Conservation (phyloP, 2,888 invertebrate genomes). For the Ophion obscuratus region DNA sequence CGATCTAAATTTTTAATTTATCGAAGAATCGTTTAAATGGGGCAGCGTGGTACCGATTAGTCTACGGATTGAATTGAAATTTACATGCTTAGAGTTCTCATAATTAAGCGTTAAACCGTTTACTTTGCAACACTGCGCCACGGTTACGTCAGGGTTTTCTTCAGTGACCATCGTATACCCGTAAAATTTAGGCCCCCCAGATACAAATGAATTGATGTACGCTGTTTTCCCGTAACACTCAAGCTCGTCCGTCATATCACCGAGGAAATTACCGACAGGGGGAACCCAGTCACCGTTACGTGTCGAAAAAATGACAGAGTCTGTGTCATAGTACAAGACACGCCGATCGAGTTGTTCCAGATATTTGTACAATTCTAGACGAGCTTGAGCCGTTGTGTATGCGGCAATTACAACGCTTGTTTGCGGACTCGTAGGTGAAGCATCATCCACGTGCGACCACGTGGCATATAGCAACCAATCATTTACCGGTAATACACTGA, state of each 20-base stretch:
- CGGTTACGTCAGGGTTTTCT: neutral
- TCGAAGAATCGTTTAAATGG: too few species aligned
- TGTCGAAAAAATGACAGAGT: slow-evolving; percentile 76
- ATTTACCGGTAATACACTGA: slow-evolving; percentile 60
- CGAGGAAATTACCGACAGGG: slow-evolving; percentile 73
- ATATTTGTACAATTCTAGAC: slow-evolving; percentile 76
- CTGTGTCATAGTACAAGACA: slow-evolving; percentile 80
- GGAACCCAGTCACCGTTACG: slow-evolving; percentile 50
- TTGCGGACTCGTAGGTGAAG: neutral
- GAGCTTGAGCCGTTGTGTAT: slow-evolving; percentile 78
- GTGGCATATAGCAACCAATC: slow-evolving; percentile 67
- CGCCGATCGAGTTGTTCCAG: slow-evolving; percentile 74
- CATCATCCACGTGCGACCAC: slow-evolving; percentile 29
- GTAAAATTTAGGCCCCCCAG: slow-evolving; percentile 78
- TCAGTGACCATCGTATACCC: neutral
- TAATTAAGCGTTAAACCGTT: slow-evolving; percentile 1
- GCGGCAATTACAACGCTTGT: slow-evolving; percentile 78
- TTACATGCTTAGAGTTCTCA: neutral
- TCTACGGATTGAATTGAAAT: neutral
- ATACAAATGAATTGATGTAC: slow-evolving; percentile 77
- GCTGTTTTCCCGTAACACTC: slow-evolving; percentile 69
- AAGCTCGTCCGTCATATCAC: slow-evolving; percentile 80
- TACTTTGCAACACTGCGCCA: neutral
- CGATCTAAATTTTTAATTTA: too few species aligned
- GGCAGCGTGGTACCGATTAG: too few species aligned